These are phyloP conservation scores for Perognathus longimembris DNA, from an alignment of 2,113 vertebrate genomes.

Conservation along the genomic window DNA sequence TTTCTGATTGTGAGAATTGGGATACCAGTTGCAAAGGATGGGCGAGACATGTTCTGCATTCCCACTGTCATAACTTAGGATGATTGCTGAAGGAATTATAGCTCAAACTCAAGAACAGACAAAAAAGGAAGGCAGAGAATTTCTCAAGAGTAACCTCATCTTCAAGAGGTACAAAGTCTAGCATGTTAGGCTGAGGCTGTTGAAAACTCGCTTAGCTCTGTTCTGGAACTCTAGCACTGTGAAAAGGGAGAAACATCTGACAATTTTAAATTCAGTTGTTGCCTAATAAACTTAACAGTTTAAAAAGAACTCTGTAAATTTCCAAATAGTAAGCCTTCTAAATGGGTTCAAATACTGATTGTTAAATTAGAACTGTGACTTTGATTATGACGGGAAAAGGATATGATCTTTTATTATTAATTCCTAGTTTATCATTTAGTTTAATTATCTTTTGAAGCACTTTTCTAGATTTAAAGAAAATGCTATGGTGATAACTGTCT, in stretches of 20 bases:
- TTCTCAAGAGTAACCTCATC: background rate
- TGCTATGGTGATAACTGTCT: background rate
- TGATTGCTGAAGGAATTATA: background rate
- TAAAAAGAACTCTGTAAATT: background rate
- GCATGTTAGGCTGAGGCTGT: background rate
- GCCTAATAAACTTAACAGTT: conserved; percentile 5
- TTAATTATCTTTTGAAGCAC: background rate
- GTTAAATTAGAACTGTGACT: conserved; percentile 9
- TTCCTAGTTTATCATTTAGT: conserved; percentile 25
- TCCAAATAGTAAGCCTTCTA: background rate
- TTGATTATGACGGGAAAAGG: conserved; percentile 13
- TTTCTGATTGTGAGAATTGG: conserved; percentile 14
- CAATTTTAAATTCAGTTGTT: conserved; percentile 35
- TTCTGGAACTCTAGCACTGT: background rate
- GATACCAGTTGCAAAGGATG: background rate
- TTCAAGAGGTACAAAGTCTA: background rate
- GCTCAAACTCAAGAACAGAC: background rate
- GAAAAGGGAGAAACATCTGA: background rate
- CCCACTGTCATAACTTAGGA: background rate
- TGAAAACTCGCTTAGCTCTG: background rate
- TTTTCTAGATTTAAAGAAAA: conserved; percentile 52
- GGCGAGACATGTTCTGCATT: background rate
- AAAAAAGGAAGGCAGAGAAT: conserved; percentile 20
- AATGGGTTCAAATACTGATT: background rate
- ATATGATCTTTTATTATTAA: conserved; percentile 18